phyloP scores from a whole-genome alignment of 2,888 invertebrate species.

The Dioctria rufipes region DNA sequence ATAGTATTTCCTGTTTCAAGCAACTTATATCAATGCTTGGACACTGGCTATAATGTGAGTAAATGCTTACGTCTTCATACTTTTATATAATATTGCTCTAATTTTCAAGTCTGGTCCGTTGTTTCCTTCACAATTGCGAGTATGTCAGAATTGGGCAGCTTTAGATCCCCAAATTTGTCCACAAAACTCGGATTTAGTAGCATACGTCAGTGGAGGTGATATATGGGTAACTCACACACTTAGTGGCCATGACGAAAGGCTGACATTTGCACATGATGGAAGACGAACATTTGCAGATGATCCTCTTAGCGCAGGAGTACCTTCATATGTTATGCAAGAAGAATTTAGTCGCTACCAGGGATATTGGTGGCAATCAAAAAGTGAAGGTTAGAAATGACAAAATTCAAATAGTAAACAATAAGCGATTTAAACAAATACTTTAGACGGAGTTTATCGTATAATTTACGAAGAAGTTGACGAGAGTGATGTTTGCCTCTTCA shows the following conservation, averaged over 20 bases:
- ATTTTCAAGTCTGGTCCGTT: slow-evolving; percentile 72
- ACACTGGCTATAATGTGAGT: slow-evolving; percentile 80
- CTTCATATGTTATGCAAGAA: slow-evolving; percentile 98
- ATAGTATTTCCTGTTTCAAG: slow-evolving; percentile 94
- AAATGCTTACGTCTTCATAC: not conserved
- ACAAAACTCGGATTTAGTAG: slow-evolving; percentile 80
- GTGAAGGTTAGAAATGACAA: slow-evolving; percentile 72
- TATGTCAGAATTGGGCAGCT: slow-evolving; percentile 79
- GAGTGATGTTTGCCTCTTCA: slow-evolving; percentile 91
- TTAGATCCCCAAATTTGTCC: slow-evolving; percentile 83
- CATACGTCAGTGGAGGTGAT: slow-evolving; percentile 92
- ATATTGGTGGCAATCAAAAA: slow-evolving; percentile 97
- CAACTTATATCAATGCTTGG: slow-evolving; percentile 88
- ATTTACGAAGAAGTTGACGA: slow-evolving; percentile 91
- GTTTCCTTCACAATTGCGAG: slow-evolving; percentile 78
- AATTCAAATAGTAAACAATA: not conserved
- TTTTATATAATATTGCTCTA: not conserved
- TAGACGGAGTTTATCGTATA: slow-evolving; percentile 85
- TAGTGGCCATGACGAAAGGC: slow-evolving; percentile 78
- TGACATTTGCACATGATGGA: slow-evolving; percentile 81
- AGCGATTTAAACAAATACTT: slow-evolving; percentile 59
- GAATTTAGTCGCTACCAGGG: slow-evolving; percentile 97
- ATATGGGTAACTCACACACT: slow-evolving; percentile 84
- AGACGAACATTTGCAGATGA: slow-evolving; percentile 82
- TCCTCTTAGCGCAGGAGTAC: slow-evolving; percentile 93